These are phyloP conservation scores for Panagrolaimus sp. DNA, from an alignment of 1,140 invertebrate species.

Conservation along the genomic window DNA sequence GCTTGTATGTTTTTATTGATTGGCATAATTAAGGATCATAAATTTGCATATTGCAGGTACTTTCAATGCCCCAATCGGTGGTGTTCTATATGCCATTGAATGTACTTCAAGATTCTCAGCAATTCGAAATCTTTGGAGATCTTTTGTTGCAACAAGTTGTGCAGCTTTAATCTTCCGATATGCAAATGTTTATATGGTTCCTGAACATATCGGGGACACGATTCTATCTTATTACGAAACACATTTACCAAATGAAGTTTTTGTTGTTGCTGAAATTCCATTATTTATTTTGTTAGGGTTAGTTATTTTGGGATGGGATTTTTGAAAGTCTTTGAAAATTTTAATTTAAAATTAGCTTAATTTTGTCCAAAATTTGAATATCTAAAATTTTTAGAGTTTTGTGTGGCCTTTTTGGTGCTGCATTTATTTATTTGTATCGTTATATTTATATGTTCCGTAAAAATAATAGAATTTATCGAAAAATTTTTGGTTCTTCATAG, in stretches of 20 bases:
- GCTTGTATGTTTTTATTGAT: neutral
- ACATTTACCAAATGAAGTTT: constrained; percentile 4
- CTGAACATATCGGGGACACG: neutral
- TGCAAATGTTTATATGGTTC: constrained; percentile 22
- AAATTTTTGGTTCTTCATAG: constrained; percentile 11
- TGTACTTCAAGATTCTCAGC: constrained; percentile 96
- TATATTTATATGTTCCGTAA: constrained; percentile 1
- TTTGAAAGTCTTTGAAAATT: too few relatives aligned
- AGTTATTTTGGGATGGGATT: neutral
- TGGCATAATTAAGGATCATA: neutral
- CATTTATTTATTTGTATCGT: constrained; percentile 4
- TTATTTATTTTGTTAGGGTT: neutral
- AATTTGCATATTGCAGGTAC: neutral
- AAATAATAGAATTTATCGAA: constrained; percentile 11
- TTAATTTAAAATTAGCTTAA: too few relatives aligned
- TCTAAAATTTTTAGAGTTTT: neutral
- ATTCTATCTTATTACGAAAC: constrained; percentile 9
- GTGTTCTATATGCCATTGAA: constrained; percentile 93
- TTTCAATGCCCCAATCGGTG: constrained; percentile 51
- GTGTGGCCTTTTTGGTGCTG: neutral
- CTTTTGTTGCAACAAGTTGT: constrained; percentile 91
- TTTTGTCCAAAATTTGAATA: too few relatives aligned
- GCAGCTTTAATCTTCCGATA: constrained; percentile 86
- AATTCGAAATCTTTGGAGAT: constrained; percentile 91
- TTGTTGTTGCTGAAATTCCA: constrained; percentile 10